Percentiles rank a stretch among this genome's conserved stretches.
Conservation (phyloP, 2,113 vertebrate genomes). For the Chionomys nivalis region DNA sequence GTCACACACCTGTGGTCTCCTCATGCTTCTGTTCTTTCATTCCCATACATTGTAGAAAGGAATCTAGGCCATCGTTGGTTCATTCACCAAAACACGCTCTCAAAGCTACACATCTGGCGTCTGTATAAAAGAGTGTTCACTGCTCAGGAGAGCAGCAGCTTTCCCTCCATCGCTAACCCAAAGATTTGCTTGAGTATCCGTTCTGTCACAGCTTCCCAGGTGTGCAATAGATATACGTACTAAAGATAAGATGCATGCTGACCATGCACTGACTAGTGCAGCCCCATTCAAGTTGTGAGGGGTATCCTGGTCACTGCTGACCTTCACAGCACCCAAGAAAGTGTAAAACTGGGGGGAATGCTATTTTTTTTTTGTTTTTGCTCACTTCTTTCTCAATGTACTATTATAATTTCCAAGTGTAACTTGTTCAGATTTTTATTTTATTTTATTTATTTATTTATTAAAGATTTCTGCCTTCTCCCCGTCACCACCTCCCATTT, state of each 20-base stretch:
- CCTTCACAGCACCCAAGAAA: not conserved
- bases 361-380: not conserved
- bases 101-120: conserved; percentile 37
- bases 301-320: not conserved
- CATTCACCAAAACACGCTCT: not conserved
- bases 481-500: no score
- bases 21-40: not conserved
- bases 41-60: not conserved
- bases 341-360: not conserved
- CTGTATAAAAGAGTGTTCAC: not conserved
- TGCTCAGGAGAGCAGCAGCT: conserved; percentile 30
- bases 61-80: not conserved
- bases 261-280: not conserved
- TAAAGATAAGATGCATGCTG: not conserved
- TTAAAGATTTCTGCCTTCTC: no score
- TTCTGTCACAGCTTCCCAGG: not conserved
- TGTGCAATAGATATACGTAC: not conserved
- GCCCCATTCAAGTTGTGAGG: not conserved
- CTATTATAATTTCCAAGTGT: not conserved
- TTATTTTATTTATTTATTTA: no score
- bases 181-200: conserved; percentile 51
- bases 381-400: not conserved
- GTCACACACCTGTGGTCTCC: not conserved
- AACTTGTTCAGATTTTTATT: not conserved
- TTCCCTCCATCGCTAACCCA: not conserved